These are phyloP conservation scores for Lepilemur ruficaudatus DNA, from an alignment of 2,797 vertebrate genomes.

Conservation along the genomic window DNA sequence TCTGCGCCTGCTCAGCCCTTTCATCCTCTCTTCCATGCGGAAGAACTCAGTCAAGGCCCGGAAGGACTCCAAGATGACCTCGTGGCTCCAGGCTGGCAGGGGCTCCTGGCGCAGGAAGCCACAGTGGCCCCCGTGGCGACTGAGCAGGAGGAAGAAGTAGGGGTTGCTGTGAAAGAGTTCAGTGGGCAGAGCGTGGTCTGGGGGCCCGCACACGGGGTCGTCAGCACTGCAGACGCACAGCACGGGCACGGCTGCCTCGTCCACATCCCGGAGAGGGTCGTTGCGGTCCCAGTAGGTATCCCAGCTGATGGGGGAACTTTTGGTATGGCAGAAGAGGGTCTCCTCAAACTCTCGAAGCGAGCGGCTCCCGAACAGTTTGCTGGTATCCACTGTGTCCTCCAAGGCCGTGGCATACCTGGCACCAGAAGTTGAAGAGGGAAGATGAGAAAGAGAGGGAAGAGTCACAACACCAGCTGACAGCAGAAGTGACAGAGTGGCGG, in stretches of 20 bases:
- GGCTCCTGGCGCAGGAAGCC: constrained; percentile 82
- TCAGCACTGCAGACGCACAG: constrained; percentile 90
- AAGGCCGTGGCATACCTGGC: constrained; percentile 88
- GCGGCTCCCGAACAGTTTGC: constrained; percentile 83
- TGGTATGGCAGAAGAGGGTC: constrained; percentile 87
- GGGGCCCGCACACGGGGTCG: constrained; percentile 88
- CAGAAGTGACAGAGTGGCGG: neutral
- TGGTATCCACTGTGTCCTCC: constrained; percentile 83
- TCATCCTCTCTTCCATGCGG: constrained; percentile 83
- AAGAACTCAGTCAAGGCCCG: constrained; percentile 89
- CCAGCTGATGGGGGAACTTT: constrained; percentile 84
- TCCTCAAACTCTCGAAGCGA: constrained; percentile 91
- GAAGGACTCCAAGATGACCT: constrained; percentile 89
- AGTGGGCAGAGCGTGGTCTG: constrained; percentile 82
- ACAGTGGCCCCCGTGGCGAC: constrained; percentile 91
- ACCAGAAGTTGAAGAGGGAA: neutral
- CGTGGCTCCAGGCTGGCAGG: constrained; percentile 88
- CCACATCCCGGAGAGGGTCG: constrained; percentile 92
- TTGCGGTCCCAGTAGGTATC: constrained; percentile 92
- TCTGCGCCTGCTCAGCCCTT: constrained; percentile 60
- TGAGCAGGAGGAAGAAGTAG: constrained; percentile 90
- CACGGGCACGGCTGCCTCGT: constrained; percentile 91
- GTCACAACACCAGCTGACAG: neutral
- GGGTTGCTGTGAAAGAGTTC: constrained; percentile 91
- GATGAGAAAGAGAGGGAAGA: neutral